A percentile compares a stretch with the other conserved stretches of the same genome.
These are phyloP conservation scores for Cephus cinctus DNA, from an alignment of 1,140 invertebrate species.

Conservation along the genomic window DNA sequence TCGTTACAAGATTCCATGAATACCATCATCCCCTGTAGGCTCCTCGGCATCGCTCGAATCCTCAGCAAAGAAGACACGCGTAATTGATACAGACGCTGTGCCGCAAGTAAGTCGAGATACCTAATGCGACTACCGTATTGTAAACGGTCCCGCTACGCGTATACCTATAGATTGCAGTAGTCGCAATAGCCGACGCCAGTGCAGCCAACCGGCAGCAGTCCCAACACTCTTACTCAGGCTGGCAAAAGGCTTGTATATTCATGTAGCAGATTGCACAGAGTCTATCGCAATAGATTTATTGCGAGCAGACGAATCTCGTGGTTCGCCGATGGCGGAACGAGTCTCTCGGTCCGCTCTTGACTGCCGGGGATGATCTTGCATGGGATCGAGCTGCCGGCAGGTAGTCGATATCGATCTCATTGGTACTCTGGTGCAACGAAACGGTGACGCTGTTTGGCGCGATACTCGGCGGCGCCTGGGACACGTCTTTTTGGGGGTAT, in stretches of 20 bases:
- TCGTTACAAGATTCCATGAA: constrained; percentile 42
- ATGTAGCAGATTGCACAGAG: no score
- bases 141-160: no score
- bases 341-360: no score
- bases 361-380: no score
- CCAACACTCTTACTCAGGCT: constrained; percentile 5
- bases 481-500: no score
- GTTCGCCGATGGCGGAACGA: no score
- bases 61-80: constrained; percentile 23
- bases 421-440: no score
- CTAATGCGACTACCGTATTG: neutral
- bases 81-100: constrained; percentile 26
- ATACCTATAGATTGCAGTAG: no score
- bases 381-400: no score
- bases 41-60: neutral
- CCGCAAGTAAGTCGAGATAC: constrained; percentile 12
- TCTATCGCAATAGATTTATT: constrained; percentile 28
- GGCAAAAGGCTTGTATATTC: constrained; percentile 2
- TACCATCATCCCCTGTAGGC: constrained; percentile 24
- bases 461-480: no score
- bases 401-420: no score
- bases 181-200: constrained; percentile 5
- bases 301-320: constrained; percentile 21
- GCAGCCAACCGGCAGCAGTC: constrained; percentile 2
- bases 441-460: no score